Evolutionary conservation across 92 coral and sea anemone species (phyloP).

Genomic region (Bergia puertoricense): DNA sequence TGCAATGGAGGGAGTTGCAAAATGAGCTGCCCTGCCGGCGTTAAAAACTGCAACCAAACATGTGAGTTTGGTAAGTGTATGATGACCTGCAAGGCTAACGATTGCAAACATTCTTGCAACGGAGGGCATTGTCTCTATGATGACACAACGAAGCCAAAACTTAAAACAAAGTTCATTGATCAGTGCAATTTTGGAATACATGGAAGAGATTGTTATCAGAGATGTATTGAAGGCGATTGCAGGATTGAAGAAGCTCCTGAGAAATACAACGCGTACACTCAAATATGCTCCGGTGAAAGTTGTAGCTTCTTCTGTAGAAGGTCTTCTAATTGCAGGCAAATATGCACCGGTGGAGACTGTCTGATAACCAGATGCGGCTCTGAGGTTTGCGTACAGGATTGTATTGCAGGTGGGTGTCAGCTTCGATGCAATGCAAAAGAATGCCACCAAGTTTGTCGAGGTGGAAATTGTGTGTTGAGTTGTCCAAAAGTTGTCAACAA

Average conservation of each 20-base stretch:
- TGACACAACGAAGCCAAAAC: not conserved
- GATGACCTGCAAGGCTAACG: conserved; percentile 70
- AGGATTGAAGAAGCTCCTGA: conserved; percentile 32
- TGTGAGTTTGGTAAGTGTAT: conserved; percentile 74
- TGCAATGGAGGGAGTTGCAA: conserved; percentile 76
- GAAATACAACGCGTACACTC: conserved; percentile 57
- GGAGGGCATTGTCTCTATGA: conserved; percentile 55
- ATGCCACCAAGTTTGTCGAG: conserved; percentile 38
- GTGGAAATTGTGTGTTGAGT: conserved; percentile 28
- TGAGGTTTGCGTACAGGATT: conserved; percentile 54
- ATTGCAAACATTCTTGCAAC: conserved; percentile 63
- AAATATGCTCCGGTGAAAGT: conserved; percentile 72
- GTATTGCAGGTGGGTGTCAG: conserved; percentile 61
- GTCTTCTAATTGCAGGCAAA: conserved; percentile 18
- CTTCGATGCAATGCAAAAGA: conserved; percentile 45
- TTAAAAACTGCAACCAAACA: conserved; percentile 69
- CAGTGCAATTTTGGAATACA: conserved; percentile 61
- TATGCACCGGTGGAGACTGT: conserved; percentile 36
- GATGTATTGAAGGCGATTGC: conserved; percentile 71
- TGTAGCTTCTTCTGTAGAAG: conserved; percentile 68
- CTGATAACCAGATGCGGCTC: conserved; percentile 48
- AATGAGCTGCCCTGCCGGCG: conserved; percentile 80
- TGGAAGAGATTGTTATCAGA: conserved; percentile 66
- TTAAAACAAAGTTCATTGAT: conserved; percentile 35
- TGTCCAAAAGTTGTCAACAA: conserved; percentile 51